Evolutionary conservation across 2,888 invertebrate genomes (phyloP).

Genomic region (Cephus pulcher): DNA sequence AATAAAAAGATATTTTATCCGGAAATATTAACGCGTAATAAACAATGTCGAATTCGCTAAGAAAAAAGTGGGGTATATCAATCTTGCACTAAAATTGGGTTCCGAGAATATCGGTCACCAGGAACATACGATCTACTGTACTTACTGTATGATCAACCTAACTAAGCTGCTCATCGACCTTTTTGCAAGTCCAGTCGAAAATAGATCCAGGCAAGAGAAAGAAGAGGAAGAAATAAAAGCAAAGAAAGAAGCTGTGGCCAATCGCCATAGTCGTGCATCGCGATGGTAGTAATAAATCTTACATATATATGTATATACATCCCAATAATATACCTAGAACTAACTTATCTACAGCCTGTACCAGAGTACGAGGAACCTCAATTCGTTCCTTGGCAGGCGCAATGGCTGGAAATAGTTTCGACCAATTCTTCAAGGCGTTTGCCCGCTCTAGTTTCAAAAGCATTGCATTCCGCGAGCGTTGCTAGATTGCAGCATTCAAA

Average conservation of each 20-base stretch:
- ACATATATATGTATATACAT: background rate
- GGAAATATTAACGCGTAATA: background rate
- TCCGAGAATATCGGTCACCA: background rate
- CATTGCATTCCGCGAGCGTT: background rate
- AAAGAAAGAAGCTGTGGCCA: background rate
- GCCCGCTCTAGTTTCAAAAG: constrained; percentile 3
- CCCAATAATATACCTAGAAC: background rate
- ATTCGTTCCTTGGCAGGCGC: background rate
- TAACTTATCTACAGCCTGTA: background rate
- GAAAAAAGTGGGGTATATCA: background rate
- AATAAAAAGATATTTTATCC: background rate
- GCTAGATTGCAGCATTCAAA: background rate
- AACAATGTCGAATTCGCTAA: background rate
- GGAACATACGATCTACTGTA: background rate
- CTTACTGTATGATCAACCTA: background rate
- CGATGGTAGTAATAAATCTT: background rate
- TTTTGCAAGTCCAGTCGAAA: background rate
- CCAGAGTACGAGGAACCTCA: background rate
- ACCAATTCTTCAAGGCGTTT: constrained; percentile 1
- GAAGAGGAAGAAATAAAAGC: background rate
- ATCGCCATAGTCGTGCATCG: background rate
- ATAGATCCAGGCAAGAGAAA: background rate
- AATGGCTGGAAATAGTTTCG: constrained; percentile 4
- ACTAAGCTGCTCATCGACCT: background rate
- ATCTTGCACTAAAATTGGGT: background rate